Base-by-base conservation (phyloP, 1,140 invertebrate species). In the Trachymyrmex cornetzi region DNA sequence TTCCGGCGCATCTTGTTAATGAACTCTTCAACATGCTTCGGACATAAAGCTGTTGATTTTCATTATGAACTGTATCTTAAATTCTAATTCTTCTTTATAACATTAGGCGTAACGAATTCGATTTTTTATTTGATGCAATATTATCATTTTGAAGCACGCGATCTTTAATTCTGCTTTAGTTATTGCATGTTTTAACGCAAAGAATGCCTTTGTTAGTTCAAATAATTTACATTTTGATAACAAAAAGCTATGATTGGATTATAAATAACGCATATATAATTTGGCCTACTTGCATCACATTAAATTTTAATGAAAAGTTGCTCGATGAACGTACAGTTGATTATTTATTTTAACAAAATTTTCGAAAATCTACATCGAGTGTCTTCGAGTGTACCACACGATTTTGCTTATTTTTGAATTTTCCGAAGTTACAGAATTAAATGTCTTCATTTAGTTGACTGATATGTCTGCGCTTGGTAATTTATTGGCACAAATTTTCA, bases 201-300 rank as follows among this genome's bases (percentile, higher is more conserved):
- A 22, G 38, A 69, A 22, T 69, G 14, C 22, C 14, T 34, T 34
- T 34, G 2, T 69, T 3, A 67, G 11, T 14, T 48, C 5, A 27
- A 69, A 69, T 69, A 69, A 69, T 69, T 69, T 48, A 69, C 66
- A 50, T 69, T 67, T 67, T 67, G 44, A 67, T 67, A 44, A 66
- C 27, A 1, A 0, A 34, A 67, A 66, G 64, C 38, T n/a, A 24
- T 22, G n/a, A 67, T 67, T 44, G 64, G 64, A 44, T 67, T 7
- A 48, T n/a, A 38, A 67, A 44, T 38, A 66, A 22, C 16, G 19
- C n/a, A 67, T n/a, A 2, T 48, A 22, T 48, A 9, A 22, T 4
- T 4, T 24, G n/a, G 6, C 5, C 64, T 67, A 67, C n/a, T 67
- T 67, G 64, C 64, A 67, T 67, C 34, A 12, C n/a, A 67, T 67